A percentile compares a stretch with the other conserved stretches of the same genome.
These are phyloP conservation scores for Chymomyza costata DNA, from an alignment of 1,140 invertebrate species.

Conservation along the genomic window DNA sequence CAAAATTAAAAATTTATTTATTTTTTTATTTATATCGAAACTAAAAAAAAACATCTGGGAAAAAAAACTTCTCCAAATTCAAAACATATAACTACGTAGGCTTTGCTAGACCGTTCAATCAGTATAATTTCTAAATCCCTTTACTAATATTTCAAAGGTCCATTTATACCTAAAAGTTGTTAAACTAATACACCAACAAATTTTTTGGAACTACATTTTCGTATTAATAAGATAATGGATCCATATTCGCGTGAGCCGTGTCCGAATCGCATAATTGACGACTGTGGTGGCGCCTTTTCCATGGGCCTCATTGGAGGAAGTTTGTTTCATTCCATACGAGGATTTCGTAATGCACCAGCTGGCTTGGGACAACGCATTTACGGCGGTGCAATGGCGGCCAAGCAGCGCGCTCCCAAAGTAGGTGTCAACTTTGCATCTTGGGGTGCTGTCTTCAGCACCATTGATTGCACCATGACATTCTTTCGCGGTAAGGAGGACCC, in stretches of 20 bases:
- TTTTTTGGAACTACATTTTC: too few relatives aligned
- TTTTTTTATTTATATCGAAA: too few relatives aligned
- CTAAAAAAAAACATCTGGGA: too few relatives aligned
- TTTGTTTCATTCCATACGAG: constrained; percentile 97
- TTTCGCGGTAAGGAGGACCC: constrained; percentile 97
- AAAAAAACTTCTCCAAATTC: too few relatives aligned
- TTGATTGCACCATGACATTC: constrained; percentile 96
- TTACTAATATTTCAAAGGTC: too few relatives aligned
- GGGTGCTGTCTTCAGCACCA: constrained; percentile 98
- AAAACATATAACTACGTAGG: too few relatives aligned
- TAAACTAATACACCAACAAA: too few relatives aligned
- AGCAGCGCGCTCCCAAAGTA: constrained; percentile 91
- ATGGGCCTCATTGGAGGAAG: constrained; percentile 98
- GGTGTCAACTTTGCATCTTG: constrained; percentile 96
- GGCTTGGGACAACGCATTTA: constrained; percentile 76
- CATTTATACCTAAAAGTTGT: too few relatives aligned
- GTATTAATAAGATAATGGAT: too few relatives aligned
- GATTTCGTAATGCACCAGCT: constrained; percentile 96
- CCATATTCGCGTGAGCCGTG: constrained; percentile 88
- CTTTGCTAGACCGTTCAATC: too few relatives aligned
- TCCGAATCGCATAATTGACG: constrained; percentile 53
- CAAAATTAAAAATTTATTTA: too few relatives aligned
- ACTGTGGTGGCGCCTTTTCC: constrained; percentile 94
- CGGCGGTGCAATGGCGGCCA: constrained; percentile 90
- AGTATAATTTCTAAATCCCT: too few relatives aligned